Base-by-base conservation (phyloP, 2,113 vertebrate species). In the Tachysurus vachellii region DNA sequence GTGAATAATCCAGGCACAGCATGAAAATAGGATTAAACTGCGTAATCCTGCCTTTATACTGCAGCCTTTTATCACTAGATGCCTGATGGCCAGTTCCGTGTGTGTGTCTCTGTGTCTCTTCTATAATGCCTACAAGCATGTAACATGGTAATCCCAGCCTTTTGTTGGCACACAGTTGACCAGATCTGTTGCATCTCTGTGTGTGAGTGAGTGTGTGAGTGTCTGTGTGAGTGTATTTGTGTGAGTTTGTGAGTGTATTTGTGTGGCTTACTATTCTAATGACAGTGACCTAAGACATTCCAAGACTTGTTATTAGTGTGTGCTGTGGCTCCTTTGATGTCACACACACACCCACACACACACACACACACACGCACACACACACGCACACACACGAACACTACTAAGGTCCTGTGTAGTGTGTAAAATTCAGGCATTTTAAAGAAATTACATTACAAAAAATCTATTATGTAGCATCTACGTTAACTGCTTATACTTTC, bases 21-120 rank as follows among this genome's bases (percentile, higher is more conserved):
- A 77, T 59, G 68, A 84, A 61, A 71, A 84, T 9, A 75, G 68
- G 83, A 59, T 50, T 86, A 53, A 85, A 68, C 17, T 31, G 12
- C 28, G 21, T 66, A 80, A 86, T 79, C 84, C 84, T 66, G 26
- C 4, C n/a, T 76, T 85, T 76, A 59, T 77, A 26, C 71, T 59
- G 26, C 16, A 80, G 59, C n/a, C 47, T 66, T 80, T 53, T 17
- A 79, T 80, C 73, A 56, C 71, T 50, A 13, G 36, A 77, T 44
- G 23, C 14, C 71, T 23, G 36, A 77, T 26, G 28, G 31, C 31
- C 70, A 76, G 70, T 73, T 85, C 28, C 3, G 70, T 21, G 28
- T 71, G 61, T 62, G 68, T 47, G 4, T 53, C 8, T 23, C 9
- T 28, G 28, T 62, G 61, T 64, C 23, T 82, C 61, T 47, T n/a